A percentile compares a stretch with the other conserved stretches of the same genome.
phyloP scores from a whole-genome alignment of 2,888 invertebrate genomes.

The Leptinotarsa haldemani region DNA sequence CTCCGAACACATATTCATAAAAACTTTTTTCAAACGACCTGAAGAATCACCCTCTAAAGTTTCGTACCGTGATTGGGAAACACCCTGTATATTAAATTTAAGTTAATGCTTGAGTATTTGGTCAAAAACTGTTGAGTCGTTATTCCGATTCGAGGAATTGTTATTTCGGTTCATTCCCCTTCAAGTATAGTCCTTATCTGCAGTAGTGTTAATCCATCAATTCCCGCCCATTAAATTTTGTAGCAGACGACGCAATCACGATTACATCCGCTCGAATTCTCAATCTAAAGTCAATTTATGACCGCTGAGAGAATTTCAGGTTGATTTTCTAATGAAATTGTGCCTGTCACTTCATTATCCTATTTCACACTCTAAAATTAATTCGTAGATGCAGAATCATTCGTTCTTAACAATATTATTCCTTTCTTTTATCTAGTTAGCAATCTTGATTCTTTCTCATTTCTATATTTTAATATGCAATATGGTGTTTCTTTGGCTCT shows the following conservation, averaged over 20 bases:
- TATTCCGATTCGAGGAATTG: not conserved
- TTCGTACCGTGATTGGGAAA: no score
- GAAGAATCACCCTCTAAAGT: no score
- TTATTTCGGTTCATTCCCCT: not conserved
- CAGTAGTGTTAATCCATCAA: not conserved
- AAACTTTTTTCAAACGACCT: no score
- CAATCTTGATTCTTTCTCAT: no score
- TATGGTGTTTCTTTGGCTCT: no score
- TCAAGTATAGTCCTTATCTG: not conserved
- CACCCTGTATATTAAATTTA: no score
- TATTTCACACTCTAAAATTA: not conserved
- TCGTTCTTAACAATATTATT: no score
- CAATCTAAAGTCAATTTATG: not conserved
- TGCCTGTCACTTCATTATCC: constrained; percentile 7
- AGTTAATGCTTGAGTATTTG: no score
- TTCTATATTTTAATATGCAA: no score
- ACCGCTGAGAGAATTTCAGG: constrained; percentile 8
- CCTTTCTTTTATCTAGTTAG: no score
- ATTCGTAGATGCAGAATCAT: not conserved
- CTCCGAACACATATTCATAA: no score
- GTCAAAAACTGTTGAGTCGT: no score
- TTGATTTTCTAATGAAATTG: constrained; percentile 14
- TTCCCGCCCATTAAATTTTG: constrained; percentile 5
- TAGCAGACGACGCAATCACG: constrained; percentile 11
- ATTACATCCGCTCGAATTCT: constrained; percentile 10